Conservation (phyloP, 92 coral and sea anemone species). For the Virgularia gustaviana region DNA sequence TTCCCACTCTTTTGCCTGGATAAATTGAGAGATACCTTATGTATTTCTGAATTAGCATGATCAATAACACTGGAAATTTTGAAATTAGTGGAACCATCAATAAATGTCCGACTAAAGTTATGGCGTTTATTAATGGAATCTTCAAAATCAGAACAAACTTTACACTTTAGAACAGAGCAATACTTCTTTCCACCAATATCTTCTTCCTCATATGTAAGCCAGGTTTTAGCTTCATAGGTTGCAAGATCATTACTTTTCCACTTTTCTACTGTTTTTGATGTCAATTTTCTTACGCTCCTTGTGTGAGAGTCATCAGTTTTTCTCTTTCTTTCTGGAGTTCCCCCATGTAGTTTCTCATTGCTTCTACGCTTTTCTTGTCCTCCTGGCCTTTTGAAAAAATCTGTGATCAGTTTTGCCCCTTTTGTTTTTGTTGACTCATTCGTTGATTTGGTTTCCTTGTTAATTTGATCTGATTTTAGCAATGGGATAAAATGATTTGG, state of each 20-base stretch:
- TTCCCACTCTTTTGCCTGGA: conserved; percentile 32
- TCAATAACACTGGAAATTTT: conserved; percentile 38
- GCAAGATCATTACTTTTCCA: conserved; percentile 44
- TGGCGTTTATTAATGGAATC: conserved; percentile 29
- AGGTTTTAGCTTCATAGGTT: conserved; percentile 22
- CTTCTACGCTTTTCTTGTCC: not conserved
- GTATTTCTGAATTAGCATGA: conserved; percentile 42
- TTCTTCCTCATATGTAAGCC: conserved; percentile 37
- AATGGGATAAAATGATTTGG: conserved; percentile 41
- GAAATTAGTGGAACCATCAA: conserved; percentile 49
- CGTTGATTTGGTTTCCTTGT: not conserved
- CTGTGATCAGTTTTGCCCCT: conserved; percentile 10
- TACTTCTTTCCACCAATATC: conserved; percentile 10
- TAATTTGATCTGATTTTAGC: not conserved
- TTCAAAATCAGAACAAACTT: conserved; percentile 42
- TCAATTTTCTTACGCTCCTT: conserved; percentile 10
- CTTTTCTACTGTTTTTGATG: conserved; percentile 33
- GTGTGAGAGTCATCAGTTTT: not conserved
- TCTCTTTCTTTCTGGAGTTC: not conserved
- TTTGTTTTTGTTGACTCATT: not conserved
- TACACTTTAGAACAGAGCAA: conserved; percentile 33
- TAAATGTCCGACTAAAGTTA: conserved; percentile 42
- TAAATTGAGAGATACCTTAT: not conserved
- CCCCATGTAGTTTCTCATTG: not conserved
- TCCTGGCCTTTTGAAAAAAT: conserved; percentile 16